phyloP scores from a whole-genome alignment of 2,797 vertebrate genomes.

The Phrynocephalus forsythii region DNA sequence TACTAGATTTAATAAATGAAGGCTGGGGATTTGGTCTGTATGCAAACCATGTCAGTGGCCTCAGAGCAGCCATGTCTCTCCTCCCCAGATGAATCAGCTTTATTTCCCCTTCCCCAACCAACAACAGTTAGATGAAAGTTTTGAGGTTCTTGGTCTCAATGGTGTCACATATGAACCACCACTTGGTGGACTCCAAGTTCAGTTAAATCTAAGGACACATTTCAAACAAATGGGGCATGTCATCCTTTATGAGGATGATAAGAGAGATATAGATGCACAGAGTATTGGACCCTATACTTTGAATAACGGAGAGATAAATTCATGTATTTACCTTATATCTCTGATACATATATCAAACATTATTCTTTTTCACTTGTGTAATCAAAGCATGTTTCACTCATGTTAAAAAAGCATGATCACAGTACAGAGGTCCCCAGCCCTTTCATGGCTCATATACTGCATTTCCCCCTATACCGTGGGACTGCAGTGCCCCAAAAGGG shows the following conservation, averaged over 20 bases:
- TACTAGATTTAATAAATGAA: not conserved
- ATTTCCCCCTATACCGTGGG: too few species aligned
- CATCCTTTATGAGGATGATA: not conserved
- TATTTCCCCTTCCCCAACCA: not conserved
- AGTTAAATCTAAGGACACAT: not conserved
- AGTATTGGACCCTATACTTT: not conserved
- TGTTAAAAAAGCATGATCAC: not conserved
- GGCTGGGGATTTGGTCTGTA: not conserved
- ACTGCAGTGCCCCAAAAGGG: too few species aligned
- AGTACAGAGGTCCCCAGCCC: too few species aligned
- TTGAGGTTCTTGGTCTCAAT: too few species aligned
- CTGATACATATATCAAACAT: not conserved
- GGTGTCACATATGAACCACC: not conserved
- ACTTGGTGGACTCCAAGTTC: not conserved
- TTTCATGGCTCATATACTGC: too few species aligned
- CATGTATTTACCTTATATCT: not conserved
- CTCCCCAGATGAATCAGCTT: not conserved
- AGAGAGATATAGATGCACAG: not conserved
- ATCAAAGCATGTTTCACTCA: not conserved
- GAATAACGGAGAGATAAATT: not conserved
- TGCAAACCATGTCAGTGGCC: not conserved
- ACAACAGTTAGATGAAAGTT: not conserved
- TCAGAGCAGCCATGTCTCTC: not conserved
- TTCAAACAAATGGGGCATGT: not conserved
- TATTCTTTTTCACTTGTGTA: not conserved